phyloP scores from a whole-genome alignment of 2,113 vertebrate species.

The Scalopus aquaticus region DNA sequence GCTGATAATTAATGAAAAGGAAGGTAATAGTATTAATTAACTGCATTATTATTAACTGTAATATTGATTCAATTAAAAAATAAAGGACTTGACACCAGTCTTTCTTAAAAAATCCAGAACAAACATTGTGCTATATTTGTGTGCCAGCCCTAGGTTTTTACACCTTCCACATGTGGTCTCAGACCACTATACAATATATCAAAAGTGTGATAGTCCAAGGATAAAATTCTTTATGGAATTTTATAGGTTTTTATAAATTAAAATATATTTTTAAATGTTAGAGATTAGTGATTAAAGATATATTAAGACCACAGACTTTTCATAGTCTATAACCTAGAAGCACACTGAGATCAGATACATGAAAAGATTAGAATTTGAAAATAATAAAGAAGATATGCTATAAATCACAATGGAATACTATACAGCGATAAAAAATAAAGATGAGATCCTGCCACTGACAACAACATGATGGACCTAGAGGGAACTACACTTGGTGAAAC shows the following conservation, averaged over 20 bases:
- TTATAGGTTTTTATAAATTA: not conserved
- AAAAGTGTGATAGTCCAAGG: not conserved
- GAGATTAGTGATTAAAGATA: not conserved
- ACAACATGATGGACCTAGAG: no score
- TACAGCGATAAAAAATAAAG: no score
- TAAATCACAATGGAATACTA: no score
- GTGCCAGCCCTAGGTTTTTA: not conserved
- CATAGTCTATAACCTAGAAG: not conserved
- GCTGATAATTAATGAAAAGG: slow-evolving; percentile 1
- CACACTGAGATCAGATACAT: not conserved
- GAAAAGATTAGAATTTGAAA: not conserved
- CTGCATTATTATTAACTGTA: no score
- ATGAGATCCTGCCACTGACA: no score
- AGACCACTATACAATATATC: not conserved
- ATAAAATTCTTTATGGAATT: slow-evolving; percentile 1
- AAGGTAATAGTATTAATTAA: not conserved
- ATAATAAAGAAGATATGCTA: no score
- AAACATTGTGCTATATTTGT: not conserved
- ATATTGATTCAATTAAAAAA: not conserved
- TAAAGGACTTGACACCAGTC: not conserved
- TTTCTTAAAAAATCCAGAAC: not conserved
- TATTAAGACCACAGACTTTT: not conserved
- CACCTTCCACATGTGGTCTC: not conserved
- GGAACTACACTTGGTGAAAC: no score
- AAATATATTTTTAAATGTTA: no score